Conservation (phyloP, 2,797 vertebrate species). For the Enteromius mattozi region DNA sequence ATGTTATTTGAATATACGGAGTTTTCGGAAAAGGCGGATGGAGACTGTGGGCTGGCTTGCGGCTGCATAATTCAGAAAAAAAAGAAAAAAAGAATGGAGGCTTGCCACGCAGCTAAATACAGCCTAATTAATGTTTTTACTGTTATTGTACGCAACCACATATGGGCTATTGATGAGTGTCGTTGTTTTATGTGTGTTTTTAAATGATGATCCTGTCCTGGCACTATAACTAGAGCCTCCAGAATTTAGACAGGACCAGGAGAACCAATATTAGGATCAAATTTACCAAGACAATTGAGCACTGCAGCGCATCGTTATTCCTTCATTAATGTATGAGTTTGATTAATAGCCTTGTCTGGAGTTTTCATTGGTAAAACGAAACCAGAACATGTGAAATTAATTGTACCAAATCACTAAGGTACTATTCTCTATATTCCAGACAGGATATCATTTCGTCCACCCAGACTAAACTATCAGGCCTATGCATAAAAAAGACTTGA, state of each 20-base stretch:
- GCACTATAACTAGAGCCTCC: background rate
- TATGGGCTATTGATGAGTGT: slow-evolving; percentile 1
- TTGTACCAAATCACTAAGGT: background rate
- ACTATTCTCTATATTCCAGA: background rate
- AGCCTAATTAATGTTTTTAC: background rate
- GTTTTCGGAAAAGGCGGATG: background rate
- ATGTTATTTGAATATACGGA: background rate
- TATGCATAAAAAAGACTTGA: background rate
- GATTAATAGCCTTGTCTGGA: background rate
- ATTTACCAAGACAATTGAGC: background rate
- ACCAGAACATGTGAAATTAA: background rate
- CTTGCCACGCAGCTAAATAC: background rate
- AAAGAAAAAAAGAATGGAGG: background rate
- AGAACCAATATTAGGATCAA: background rate
- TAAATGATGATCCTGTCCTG: slow-evolving; percentile 1
- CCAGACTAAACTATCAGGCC: background rate
- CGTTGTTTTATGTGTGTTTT: slow-evolving; percentile 12
- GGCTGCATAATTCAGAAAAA: background rate
- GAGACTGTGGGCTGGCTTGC: background rate
- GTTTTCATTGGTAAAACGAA: slow-evolving; percentile 17
- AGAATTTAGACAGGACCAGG: background rate
- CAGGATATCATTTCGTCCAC: background rate
- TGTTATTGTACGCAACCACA: background rate
- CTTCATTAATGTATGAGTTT: slow-evolving; percentile 20
- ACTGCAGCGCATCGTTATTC: background rate